Conservation (phyloP, 2,113 vertebrate genomes). For the Peucedramus taeniatus region DNA sequence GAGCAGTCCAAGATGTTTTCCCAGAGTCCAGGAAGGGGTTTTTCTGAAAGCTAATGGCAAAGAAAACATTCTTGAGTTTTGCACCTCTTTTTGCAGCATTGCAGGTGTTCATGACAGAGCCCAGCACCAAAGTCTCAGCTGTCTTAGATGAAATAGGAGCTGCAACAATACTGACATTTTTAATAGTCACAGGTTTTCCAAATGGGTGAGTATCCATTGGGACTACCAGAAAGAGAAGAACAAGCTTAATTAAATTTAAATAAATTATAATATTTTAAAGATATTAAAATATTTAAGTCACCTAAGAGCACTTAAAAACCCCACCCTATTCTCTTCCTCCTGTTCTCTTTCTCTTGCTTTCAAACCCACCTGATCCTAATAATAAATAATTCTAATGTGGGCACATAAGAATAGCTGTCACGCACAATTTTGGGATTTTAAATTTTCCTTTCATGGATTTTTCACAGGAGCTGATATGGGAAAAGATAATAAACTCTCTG, state of each 20-base stretch:
- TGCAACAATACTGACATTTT: neutral
- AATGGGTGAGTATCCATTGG: neutral
- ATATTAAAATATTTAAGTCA: neutral
- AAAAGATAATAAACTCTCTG: neutral
- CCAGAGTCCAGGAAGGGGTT: fast-evolving
- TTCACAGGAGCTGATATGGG: neutral
- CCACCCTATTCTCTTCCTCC: neutral
- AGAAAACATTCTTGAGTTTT: neutral
- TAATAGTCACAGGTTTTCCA: neutral
- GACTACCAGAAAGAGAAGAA: neutral
- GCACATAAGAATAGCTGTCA: neutral
- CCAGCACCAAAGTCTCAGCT: neutral
- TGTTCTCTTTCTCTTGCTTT: neutral
- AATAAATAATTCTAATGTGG: neutral
- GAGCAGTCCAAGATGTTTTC: neutral
- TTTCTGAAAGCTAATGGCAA: neutral
- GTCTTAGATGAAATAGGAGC: neutral
- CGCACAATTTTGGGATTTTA: neutral
- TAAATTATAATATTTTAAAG: neutral
- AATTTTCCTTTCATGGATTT: neutral
- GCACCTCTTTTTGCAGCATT: neutral
- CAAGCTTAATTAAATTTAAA: neutral
- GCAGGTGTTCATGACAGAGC: neutral
- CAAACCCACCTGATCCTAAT: neutral
- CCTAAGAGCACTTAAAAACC: neutral